These are phyloP conservation scores for Threskiornis aethiopicus DNA, from an alignment of 2,797 vertebrate genomes.

Conservation along the genomic window DNA sequence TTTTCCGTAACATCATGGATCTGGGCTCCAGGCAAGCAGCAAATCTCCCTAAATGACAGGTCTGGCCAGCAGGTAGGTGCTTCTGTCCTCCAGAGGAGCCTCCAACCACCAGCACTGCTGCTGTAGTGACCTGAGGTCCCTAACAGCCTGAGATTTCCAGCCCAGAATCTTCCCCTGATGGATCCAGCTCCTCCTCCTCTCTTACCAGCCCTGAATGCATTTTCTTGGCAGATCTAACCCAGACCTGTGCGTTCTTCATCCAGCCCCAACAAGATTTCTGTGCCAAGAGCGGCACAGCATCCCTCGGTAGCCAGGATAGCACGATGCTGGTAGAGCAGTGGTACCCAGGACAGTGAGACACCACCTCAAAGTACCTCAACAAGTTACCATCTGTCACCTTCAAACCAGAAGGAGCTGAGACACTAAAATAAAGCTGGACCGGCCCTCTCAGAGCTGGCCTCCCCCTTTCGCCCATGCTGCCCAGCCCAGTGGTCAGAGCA, in stretches of 20 bases:
- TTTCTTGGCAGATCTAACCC: background rate
- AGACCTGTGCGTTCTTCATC: fast-evolving
- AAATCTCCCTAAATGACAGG: background rate
- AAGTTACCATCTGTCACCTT: background rate
- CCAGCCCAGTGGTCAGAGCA: too few relatives aligned
- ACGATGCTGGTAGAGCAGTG: background rate
- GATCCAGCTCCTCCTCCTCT: background rate
- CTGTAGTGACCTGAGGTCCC: background rate
- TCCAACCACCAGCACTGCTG: background rate
- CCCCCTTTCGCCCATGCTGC: background rate
- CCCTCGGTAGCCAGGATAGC: background rate
- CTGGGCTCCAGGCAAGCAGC: background rate
- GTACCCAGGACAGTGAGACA: background rate
- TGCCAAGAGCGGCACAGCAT: background rate
- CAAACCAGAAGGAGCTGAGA: background rate
- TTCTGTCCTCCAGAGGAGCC: background rate
- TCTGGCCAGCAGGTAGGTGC: background rate
- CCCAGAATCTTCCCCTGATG: background rate
- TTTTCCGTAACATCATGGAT: background rate
- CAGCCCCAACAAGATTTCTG: background rate
- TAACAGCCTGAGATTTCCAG: background rate
- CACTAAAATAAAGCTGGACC: background rate
- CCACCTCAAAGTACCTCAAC: background rate
- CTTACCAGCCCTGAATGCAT: background rate
- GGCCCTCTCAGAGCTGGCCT: background rate